Evolutionary conservation across 2,797 vertebrate genomes (phyloP).

Genomic region (Fundulus diaphanus): DNA sequence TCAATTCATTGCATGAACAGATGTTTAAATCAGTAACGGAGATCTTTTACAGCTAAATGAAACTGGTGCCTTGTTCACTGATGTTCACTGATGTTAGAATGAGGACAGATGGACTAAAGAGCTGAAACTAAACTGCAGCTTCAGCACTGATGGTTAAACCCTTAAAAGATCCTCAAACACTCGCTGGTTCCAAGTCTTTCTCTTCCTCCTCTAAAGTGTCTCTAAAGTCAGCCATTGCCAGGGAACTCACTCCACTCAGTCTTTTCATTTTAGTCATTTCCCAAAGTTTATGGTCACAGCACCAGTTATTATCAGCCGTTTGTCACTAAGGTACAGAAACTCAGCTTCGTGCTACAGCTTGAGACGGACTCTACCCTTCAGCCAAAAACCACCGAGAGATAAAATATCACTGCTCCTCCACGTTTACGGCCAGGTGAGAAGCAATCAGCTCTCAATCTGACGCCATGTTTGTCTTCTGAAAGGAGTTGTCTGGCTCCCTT

Average conservation of each 20-base stretch:
- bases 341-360: too few species aligned
- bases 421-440: too few species aligned
- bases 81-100: background rate
- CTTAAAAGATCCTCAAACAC: background rate
- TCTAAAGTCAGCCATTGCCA: background rate
- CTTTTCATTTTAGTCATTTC: background rate
- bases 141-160: background rate
- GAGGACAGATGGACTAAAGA: too few species aligned
- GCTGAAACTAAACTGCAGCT: background rate
- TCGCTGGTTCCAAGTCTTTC: background rate
- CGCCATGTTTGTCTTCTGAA: background rate
- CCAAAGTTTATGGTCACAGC: background rate
- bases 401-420: too few species aligned
- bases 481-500: too few species aligned
- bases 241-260: background rate
- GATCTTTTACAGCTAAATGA: background rate
- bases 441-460: background rate
- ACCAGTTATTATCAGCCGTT: background rate
- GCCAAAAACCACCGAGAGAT: too few species aligned
- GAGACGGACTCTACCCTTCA: too few species aligned
- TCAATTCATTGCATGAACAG: background rate
- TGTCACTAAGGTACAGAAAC: too few species aligned
- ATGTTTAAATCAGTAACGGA: background rate
- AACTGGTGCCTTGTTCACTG: background rate
- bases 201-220: background rate